phyloP scores from a whole-genome alignment of 2,888 invertebrate genomes.

The Schizotus pectinicornis region DNA sequence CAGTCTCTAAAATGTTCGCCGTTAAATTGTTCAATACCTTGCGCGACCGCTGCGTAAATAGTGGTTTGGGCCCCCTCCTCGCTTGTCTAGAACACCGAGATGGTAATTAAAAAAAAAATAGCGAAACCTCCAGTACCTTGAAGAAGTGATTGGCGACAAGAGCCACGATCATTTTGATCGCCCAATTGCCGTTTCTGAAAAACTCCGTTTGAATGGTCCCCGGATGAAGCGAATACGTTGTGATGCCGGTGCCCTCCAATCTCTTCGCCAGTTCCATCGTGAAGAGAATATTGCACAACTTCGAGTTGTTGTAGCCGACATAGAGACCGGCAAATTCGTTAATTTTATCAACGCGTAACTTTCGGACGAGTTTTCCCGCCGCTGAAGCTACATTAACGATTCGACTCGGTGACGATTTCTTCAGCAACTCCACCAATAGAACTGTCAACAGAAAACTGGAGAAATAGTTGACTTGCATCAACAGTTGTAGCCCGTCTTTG shows the following conservation, averaged over 20 bases:
- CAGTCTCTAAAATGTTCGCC: slow-evolving; percentile 48
- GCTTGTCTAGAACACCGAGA: slow-evolving; percentile 43
- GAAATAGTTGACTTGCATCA: slow-evolving; percentile 74
- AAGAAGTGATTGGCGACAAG: too few relatives aligned
- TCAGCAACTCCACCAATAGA: slow-evolving; percentile 60
- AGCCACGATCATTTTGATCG: too few relatives aligned
- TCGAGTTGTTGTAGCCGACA: slow-evolving; percentile 49
- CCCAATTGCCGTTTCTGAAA: too few relatives aligned
- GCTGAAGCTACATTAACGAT: slow-evolving; percentile 52
- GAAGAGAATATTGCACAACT: slow-evolving; percentile 51
- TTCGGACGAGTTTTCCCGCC: slow-evolving; percentile 39
- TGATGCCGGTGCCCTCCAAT: slow-evolving; percentile 48
- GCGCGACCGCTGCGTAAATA: slow-evolving; percentile 40
- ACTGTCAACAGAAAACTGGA: slow-evolving; percentile 75
- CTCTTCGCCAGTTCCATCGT: slow-evolving; percentile 51
- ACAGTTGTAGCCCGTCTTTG: slow-evolving; percentile 69
- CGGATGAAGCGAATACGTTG: slow-evolving; percentile 55
- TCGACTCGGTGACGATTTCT: slow-evolving; percentile 51
- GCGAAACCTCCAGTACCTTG: too few relatives aligned
- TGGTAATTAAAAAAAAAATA: too few relatives aligned
- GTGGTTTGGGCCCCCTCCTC: too few relatives aligned
- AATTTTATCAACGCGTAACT: slow-evolving; percentile 41
- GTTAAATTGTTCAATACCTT: slow-evolving; percentile 38
- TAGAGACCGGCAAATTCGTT: slow-evolving; percentile 41
- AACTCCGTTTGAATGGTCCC: too few relatives aligned